Percentiles rank a stretch among this genome's conserved stretches.
Conservation (phyloP, 2,888 invertebrate species). For the Petrolisthes cinctipes region DNA sequence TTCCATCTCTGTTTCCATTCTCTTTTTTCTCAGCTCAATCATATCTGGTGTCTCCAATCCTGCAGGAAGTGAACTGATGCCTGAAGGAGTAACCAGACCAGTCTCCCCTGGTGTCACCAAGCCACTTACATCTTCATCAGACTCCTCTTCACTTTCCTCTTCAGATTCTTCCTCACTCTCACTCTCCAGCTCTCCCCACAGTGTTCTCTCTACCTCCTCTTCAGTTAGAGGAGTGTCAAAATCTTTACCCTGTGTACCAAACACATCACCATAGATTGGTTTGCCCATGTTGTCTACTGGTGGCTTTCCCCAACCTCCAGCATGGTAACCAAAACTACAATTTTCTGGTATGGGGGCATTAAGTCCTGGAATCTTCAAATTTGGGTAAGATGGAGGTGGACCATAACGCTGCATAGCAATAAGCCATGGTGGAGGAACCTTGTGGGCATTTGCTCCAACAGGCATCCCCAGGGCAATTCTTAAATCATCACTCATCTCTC, state of each 20-base stretch:
- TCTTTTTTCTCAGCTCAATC: conserved; percentile 96
- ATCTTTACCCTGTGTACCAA: conserved; percentile 78
- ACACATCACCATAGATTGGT: conserved; percentile 98
- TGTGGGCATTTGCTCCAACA: conserved; percentile 91
- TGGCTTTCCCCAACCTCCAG: conserved; percentile 99
- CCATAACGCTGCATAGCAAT: conserved; percentile 98
- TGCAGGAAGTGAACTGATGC: conserved; percentile 88
- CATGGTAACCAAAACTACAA: conserved; percentile 98
- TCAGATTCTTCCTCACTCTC: conserved; percentile 84
- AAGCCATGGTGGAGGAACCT: conserved; percentile 93
- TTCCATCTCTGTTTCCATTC: conserved; percentile 95
- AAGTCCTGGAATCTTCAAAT: conserved; percentile 95
- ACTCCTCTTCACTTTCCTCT: conserved; percentile 76
- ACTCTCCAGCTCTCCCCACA: conserved; percentile 97
- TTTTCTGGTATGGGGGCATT: conserved; percentile 98
- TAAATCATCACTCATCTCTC: conserved; percentile 94
- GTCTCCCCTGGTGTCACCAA: conserved; percentile 77
- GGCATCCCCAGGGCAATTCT: conserved; percentile 99
- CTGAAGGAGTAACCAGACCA: conserved; percentile 91
- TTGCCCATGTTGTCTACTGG: conserved; percentile 98
- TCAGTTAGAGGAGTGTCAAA: conserved; percentile 72
- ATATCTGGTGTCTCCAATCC: conserved; percentile 99
- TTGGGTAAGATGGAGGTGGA: conserved; percentile 98
- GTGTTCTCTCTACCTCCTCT: conserved; percentile 90
- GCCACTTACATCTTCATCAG: conserved; percentile 72